Percentiles rank a stretch among this genome's conserved stretches.
Conservation (phyloP, 2,888 invertebrate genomes). For the Lamproptera curius region DNA sequence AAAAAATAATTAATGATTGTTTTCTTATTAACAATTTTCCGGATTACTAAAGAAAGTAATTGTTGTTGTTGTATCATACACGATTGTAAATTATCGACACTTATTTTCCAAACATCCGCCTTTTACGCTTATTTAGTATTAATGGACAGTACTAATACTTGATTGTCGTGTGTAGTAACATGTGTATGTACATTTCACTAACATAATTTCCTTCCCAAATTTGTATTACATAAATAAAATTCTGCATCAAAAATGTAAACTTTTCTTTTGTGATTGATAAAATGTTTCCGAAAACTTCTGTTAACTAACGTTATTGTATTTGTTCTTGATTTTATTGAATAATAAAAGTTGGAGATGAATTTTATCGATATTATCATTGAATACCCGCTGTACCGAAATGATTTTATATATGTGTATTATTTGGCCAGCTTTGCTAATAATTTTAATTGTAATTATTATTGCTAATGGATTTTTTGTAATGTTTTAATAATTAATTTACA, state of each 20-base stretch:
- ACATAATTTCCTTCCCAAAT: neutral
- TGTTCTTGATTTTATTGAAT: too few species aligned
- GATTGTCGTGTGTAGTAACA: neutral
- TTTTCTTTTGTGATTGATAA: too few species aligned
- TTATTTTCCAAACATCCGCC: neutral
- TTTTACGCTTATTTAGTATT: neutral
- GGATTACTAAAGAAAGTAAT: too few species aligned
- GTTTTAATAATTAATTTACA: conserved; percentile 75
- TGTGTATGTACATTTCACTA: neutral
- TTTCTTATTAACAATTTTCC: too few species aligned
- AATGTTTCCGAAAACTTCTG: too few species aligned
- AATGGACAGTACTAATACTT: neutral
- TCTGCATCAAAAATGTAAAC: too few species aligned
- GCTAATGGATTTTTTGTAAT: conserved; percentile 73
- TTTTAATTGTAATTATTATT: conserved; percentile 55
- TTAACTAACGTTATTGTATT: too few species aligned
- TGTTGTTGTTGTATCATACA: conserved; percentile 11
- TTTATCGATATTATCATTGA: neutral
- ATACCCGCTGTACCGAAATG: conserved; percentile 26
- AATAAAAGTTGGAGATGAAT: neutral
- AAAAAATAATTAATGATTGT: too few species aligned
- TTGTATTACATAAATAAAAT: too few species aligned
- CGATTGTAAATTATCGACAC: conserved; percentile 12
- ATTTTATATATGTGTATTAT: conserved; percentile 62
- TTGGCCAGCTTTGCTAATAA: conserved; percentile 66